Percentiles rank a stretch among this genome's conserved stretches.
Evolutionary conservation across 2,888 invertebrate species (phyloP).

Genomic region (Stenodema calcarata): DNA sequence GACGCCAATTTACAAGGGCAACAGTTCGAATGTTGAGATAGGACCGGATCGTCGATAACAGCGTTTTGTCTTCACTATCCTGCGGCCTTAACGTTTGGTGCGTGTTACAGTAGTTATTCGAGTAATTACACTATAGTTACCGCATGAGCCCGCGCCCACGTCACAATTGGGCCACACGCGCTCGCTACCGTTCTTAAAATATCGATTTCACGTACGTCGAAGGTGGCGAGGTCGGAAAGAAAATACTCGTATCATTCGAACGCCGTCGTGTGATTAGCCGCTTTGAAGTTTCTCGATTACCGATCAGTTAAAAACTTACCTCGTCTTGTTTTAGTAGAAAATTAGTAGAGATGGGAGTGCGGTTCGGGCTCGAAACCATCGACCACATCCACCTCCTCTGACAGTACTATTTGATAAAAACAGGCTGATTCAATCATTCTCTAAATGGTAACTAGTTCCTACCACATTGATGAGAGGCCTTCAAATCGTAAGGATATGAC

Average conservation of each 20-base stretch:
- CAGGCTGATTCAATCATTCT: too few relatives aligned
- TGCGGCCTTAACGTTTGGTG: background rate
- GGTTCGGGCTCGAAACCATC: too few relatives aligned
- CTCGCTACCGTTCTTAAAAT: background rate
- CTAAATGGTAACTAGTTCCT: too few relatives aligned
- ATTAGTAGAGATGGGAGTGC: too few relatives aligned
- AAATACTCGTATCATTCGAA: background rate
- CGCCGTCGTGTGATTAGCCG: background rate
- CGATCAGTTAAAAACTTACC: background rate
- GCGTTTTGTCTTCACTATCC: background rate
- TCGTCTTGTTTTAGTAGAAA: too few relatives aligned
- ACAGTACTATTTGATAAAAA: too few relatives aligned
- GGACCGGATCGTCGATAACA: background rate
- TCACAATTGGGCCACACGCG: background rate
- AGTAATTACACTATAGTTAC: background rate
- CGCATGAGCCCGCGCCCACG: background rate
- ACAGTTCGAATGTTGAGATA: background rate
- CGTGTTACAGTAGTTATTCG: background rate
- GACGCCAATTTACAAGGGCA: background rate
- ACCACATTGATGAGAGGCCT: too few relatives aligned
- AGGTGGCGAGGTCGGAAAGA: background rate
- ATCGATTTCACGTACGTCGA: background rate
- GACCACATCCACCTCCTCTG: too few relatives aligned
- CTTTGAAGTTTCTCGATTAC: background rate
- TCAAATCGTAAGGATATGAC: too few relatives aligned